These are phyloP conservation scores for Dicrurus megarhynchus DNA, from an alignment of 2,113 vertebrate species.

Conservation along the genomic window DNA sequence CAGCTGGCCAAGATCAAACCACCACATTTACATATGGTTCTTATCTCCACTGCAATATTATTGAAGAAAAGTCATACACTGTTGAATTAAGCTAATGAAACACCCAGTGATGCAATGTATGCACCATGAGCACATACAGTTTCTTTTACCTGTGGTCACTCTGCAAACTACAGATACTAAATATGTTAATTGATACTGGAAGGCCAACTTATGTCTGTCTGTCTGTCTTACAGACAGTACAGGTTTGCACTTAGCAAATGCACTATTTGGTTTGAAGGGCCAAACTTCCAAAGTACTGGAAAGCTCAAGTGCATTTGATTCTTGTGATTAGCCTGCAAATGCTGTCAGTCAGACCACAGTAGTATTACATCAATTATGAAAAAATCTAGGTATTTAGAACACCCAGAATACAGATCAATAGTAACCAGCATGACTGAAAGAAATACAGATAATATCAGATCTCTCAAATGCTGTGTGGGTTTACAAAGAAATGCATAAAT, in stretches of 20 bases:
- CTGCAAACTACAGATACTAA: background rate
- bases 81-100: background rate
- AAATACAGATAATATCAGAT: background rate
- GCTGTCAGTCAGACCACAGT: background rate
- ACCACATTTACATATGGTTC: background rate
- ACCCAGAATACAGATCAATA: background rate
- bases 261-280: background rate
- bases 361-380: background rate
- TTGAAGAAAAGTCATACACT: background rate
- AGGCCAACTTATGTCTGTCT: background rate
- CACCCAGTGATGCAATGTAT: background rate
- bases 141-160: background rate
- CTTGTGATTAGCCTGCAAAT: background rate
- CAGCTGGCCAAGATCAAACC: background rate
- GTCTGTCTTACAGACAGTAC: background rate
- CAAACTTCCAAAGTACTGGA: background rate
- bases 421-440: background rate
- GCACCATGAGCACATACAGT: background rate
- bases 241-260: background rate
- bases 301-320: background rate
- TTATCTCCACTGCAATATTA: background rate
- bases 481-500: background rate
- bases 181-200: background rate
- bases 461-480: background rate
- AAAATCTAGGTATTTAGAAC: background rate